phyloP scores from a whole-genome alignment of 2,113 vertebrate species.

The Pristiophorus japonicus region DNA sequence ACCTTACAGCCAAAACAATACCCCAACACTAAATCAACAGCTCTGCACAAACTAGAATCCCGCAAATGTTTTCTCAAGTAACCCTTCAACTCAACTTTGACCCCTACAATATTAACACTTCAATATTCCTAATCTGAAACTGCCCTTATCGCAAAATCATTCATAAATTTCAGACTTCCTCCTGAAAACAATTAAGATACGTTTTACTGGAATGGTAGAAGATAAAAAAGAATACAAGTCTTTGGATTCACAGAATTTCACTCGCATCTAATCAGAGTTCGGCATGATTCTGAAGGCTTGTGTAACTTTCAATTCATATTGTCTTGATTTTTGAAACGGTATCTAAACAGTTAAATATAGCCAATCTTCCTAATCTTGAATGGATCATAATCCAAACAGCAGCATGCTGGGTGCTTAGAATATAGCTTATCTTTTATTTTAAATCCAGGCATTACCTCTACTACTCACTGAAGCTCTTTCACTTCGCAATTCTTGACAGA shows the following conservation, averaged over 20 bases:
- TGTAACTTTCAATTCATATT: not conserved
- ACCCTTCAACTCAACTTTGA: not conserved
- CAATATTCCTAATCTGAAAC: not conserved
- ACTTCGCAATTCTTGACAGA: not conserved
- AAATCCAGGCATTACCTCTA: not conserved
- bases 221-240: not conserved
- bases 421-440: not conserved
- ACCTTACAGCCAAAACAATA: conserved; percentile 22
- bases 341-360: not conserved
- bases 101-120: not conserved
- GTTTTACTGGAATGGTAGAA: not conserved
- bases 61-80: not conserved
- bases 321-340: too few species aligned
- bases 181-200: not conserved
- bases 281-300: not conserved
- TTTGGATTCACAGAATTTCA: not conserved
- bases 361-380: too few species aligned
- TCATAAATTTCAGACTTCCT: not conserved
- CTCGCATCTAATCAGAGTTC: not conserved
- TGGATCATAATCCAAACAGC: not conserved
- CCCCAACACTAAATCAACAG: not conserved
- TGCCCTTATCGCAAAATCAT: not conserved
- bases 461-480: not conserved
- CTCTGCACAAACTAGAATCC: conserved; percentile 15
- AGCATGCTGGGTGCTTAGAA: not conserved